phyloP scores from a whole-genome alignment of 2,888 invertebrate genomes.

The Gortyna flavago region DNA sequence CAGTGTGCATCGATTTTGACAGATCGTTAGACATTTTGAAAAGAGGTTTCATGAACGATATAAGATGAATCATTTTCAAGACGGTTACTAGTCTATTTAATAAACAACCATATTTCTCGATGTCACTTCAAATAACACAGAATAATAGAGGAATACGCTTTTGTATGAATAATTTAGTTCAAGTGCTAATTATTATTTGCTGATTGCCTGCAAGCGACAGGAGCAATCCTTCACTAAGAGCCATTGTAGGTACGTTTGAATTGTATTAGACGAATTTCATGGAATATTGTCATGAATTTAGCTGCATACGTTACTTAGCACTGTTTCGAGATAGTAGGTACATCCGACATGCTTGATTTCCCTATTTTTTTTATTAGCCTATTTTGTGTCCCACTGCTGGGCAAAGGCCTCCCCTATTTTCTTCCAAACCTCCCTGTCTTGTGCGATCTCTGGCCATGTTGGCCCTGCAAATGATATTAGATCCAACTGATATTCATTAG shows the following conservation, averaged over 20 bases:
- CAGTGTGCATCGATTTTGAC: neutral
- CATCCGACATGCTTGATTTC: neutral
- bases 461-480: too few relatives aligned
- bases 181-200: slow-evolving; percentile 42
- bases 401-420: too few relatives aligned
- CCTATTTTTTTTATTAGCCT: too few relatives aligned
- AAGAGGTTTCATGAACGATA: neutral
- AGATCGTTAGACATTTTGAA: neutral
- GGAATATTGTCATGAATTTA: slow-evolving; percentile 8
- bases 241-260: slow-evolving; percentile 32
- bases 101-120: neutral
- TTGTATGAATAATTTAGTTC: slow-evolving; percentile 33
- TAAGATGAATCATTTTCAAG: neutral
- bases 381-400: too few relatives aligned
- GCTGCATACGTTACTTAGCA: neutral
- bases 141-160: slow-evolving; percentile 7
- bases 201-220: slow-evolving; percentile 24
- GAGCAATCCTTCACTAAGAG: slow-evolving; percentile 20
- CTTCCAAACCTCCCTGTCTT: too few relatives aligned
- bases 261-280: slow-evolving; percentile 32
- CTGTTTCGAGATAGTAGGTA: neutral
- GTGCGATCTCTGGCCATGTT: too few relatives aligned
- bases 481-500: too few relatives aligned
- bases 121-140: neutral
- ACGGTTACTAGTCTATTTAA: neutral